phyloP scores from a whole-genome alignment of 2,113 vertebrate genomes.

The Laticauda colubrina region DNA sequence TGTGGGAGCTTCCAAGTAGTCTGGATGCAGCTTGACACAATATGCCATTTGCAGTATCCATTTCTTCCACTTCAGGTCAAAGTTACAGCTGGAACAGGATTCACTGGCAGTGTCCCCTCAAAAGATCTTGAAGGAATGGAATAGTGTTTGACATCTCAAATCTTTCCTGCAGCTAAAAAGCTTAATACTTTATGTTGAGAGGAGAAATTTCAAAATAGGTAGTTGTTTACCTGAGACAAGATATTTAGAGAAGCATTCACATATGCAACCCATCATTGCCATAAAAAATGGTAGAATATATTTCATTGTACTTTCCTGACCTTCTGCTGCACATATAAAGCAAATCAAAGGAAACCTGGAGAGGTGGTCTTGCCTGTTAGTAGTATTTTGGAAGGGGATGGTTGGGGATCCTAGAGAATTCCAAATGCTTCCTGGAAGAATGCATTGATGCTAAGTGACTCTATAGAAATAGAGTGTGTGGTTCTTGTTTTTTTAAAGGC shows the following conservation, averaged over 20 bases:
- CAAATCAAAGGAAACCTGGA: neutral
- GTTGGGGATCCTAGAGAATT: conserved; percentile 7
- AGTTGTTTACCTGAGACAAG: neutral
- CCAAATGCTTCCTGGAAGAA: conserved; percentile 23
- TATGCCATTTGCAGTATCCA: neutral
- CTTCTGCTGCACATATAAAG: neutral
- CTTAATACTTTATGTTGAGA: neutral
- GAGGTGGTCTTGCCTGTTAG: conserved; percentile 3
- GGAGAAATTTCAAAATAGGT: neutral
- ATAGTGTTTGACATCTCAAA: neutral
- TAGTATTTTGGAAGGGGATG: neutral
- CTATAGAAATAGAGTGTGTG: conserved; percentile 7
- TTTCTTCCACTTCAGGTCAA: neutral
- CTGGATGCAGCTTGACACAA: neutral
- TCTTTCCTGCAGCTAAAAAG: neutral
- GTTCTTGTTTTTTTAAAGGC: conserved; percentile 17
- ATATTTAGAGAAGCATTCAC: neutral
- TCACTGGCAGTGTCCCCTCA: neutral
- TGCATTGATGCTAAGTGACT: conserved; percentile 29
- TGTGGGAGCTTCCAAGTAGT: neutral
- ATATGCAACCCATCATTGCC: too few relatives aligned
- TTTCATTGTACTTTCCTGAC: neutral
- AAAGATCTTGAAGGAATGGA: neutral
- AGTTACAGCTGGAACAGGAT: neutral
- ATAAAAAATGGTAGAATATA: neutral